Evolutionary conservation across 2,888 invertebrate species (phyloP).

Genomic region (Metacarcinus magister): DNA sequence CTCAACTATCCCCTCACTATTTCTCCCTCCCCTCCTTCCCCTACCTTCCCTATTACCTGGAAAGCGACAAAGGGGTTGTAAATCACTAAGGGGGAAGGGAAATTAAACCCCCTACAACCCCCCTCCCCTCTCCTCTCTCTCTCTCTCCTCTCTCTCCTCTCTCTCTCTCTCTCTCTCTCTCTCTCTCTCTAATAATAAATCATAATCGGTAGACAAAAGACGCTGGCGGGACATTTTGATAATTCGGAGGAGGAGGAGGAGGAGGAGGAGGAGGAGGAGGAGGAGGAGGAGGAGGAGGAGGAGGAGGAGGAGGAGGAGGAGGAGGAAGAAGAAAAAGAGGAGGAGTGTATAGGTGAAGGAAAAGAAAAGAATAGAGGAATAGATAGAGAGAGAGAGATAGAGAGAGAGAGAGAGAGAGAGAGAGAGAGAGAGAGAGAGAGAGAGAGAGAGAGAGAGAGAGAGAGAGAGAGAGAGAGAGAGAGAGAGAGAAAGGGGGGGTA

Average conservation of each 20-base stretch:
- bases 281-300: not conserved
- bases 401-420: not conserved
- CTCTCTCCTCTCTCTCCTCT: not conserved
- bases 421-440: not conserved
- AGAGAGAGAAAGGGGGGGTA: not conserved
- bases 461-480: constrained; percentile 2
- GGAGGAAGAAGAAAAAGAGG: not conserved
- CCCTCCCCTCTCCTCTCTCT: not conserved
- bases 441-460: constrained; percentile 2
- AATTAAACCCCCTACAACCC: not conserved
- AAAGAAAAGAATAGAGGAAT: not conserved
- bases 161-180: not conserved
- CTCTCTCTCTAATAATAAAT: not conserved
- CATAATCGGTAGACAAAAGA: not conserved
- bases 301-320: not conserved
- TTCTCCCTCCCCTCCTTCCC: not conserved
- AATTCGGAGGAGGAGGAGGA: not conserved
- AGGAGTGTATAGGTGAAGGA: not conserved
- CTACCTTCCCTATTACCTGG: not conserved
- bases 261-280: not conserved
- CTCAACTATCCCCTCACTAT: too few species aligned
- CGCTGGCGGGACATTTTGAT: not conserved
- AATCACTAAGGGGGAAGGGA: not conserved
- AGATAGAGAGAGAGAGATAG: not conserved
- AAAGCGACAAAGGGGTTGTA: too few species aligned